Evolutionary conservation across 2,113 vertebrate species (phyloP).

Genomic region (Rhegmatorhina hoffmannsi): DNA sequence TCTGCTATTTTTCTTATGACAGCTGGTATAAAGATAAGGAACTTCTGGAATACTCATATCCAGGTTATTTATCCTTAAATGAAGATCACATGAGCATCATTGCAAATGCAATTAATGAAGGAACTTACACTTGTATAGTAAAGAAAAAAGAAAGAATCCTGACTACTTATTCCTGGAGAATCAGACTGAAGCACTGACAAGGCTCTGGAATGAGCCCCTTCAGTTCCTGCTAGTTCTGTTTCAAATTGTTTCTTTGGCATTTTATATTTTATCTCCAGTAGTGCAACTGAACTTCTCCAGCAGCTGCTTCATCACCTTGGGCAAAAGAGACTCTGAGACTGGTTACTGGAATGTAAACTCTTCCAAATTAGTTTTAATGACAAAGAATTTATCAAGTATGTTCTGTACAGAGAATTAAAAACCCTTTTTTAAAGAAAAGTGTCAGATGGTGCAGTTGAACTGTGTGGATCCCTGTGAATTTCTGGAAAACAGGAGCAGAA

Average conservation of each 20-base stretch:
- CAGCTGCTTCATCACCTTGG: background rate
- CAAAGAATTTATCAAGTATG: background rate
- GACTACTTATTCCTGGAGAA: slow-evolving; percentile 94
- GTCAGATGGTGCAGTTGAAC: background rate
- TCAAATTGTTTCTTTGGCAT: background rate
- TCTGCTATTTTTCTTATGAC: background rate
- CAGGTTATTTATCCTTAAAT: slow-evolving; percentile 89
- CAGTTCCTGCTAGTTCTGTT: background rate
- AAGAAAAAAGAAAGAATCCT: slow-evolving; percentile 88
- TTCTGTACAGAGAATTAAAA: slow-evolving; percentile 34
- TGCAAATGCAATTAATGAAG: slow-evolving; percentile 96
- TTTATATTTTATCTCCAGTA: background rate
- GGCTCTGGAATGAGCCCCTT: background rate
- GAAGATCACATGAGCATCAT: slow-evolving; percentile 92
- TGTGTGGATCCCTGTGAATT: background rate
- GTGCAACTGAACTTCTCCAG: background rate
- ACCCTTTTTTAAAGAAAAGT: background rate
- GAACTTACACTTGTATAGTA: slow-evolving; percentile 93
- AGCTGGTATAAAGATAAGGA: slow-evolving; percentile 99
- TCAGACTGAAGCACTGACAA: slow-evolving; percentile 79
- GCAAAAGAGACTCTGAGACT: background rate
- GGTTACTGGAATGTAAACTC: background rate
- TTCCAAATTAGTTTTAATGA: background rate
- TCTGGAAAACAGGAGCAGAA: background rate
- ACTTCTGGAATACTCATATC: slow-evolving; percentile 90